Evolutionary conservation across 2,797 vertebrate genomes (phyloP), one percentile per base, ranked within the genome.

Genomic region (Cirrhinus molitorella): DNA sequence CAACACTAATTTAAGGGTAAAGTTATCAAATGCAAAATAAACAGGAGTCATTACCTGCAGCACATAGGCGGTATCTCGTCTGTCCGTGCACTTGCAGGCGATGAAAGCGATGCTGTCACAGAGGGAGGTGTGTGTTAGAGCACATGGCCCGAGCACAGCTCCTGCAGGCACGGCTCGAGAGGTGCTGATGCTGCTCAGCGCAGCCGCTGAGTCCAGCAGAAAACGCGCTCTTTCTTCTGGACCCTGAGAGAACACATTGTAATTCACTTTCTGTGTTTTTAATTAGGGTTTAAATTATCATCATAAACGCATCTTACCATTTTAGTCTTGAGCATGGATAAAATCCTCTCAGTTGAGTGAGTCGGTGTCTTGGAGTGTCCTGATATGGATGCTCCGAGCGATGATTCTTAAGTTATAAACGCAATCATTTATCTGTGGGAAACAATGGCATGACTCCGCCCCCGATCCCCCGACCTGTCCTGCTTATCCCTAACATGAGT

Each of bases 81-180:
- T 96, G 92, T 96, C 96, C 0, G 95, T 94, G 85, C 95, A 95
- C 83, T 96, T 96, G 65, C 96, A 95, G 3, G 96, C 95, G 81
- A 96, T 93, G 87, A 96, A 96, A 28, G 96, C 96, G 57, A 96
- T 95, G 89, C 96, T 96, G 94, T 96, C 95, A 3, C 96, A 96
- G 7, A 96, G 86, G 0, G 95, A 96, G 49, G 95, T 96, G 83
- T 96, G 95, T 92, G 95, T 96, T 86, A 96, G 88, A n/a, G 95
- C 91, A 63, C 95, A 96, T 31, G 95, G 95, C 25, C 96, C 96
- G 4, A 96, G 95, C 87, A 96, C 95, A 45, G 96, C 94, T 73
- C 95, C 95, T 87, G 95, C 95, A 0, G 95, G 95, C 47, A 96
- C 93, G 85, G 96, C 95, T 67, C 95, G 95, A 86, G 95, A 95